Conservation (phyloP, 2,113 vertebrate species). For the Psettodes erumei region DNA sequence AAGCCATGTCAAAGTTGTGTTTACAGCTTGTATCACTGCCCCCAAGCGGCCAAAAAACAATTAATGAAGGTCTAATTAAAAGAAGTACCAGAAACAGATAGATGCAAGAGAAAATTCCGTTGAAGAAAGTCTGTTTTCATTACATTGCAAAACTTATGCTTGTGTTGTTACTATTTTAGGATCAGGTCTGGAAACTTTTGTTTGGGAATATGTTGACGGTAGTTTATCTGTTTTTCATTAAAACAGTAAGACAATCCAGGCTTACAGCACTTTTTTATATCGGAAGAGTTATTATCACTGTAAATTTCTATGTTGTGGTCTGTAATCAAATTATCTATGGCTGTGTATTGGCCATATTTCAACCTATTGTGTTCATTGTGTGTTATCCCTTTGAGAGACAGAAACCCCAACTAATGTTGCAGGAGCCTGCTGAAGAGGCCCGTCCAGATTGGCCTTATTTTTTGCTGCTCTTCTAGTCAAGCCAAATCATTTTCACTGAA, state of each 20-base stretch:
- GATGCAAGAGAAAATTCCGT: not conserved
- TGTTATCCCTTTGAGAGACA: conserved; percentile 54
- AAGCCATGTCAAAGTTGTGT: not conserved
- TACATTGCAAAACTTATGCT: not conserved
- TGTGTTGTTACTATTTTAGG: not conserved
- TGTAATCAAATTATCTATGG: conserved; percentile 70
- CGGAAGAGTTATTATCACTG: conserved; percentile 64
- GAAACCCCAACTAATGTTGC: conserved; percentile 51
- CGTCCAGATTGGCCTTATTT: conserved; percentile 66
- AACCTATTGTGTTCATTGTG: conserved; percentile 63
- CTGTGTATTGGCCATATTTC: conserved; percentile 61
- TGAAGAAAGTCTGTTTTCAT: not conserved
- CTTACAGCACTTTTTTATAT: conserved; percentile 49
- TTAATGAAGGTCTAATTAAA: not conserved
- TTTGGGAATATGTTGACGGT: conserved; percentile 24
- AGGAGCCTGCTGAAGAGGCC: conserved; percentile 57
- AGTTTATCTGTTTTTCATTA: conserved; percentile 60
- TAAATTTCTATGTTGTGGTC: conserved; percentile 61
- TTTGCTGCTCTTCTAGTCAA: conserved; percentile 66
- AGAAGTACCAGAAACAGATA: not conserved
- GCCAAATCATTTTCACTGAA: conserved; percentile 68
- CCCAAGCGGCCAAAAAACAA: not conserved
- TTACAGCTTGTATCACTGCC: not conserved
- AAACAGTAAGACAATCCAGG: conserved; percentile 32
- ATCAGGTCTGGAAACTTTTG: conserved; percentile 1